phyloP scores from a whole-genome alignment of 1,140 invertebrate genomes.

The Neodiprion virginianus region DNA sequence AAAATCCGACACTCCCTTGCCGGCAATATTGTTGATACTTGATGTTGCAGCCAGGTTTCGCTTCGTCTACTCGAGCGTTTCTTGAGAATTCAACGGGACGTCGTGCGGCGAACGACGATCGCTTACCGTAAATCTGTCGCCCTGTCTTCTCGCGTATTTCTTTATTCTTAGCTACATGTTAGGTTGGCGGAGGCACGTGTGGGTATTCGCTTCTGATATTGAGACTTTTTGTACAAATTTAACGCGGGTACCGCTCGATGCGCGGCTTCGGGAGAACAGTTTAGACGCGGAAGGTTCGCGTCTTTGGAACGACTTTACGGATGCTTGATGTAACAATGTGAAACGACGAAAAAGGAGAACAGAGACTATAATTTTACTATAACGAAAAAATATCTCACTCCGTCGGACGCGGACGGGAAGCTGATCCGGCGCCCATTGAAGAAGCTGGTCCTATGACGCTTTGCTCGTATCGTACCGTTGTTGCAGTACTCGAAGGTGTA shows the following conservation, averaged over 20 bases:
- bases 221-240: not conserved
- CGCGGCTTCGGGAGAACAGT: not conserved
- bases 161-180: not conserved
- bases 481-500: not conserved
- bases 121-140: not conserved
- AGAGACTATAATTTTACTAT: not conserved
- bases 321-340: not conserved
- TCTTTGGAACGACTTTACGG: too few species aligned
- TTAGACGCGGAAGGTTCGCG: not conserved
- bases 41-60: conserved; percentile 47
- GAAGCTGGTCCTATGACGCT: not conserved
- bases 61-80: not conserved
- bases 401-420: too few species aligned
- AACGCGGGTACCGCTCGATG: not conserved
- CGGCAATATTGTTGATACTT: conserved; percentile 57
- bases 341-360: not conserved
- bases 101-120: not conserved
- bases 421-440: too few species aligned
- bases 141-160: not conserved
- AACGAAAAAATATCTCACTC: not conserved
- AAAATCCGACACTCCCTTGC: conserved; percentile 40
- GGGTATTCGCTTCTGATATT: too few species aligned
- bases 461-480: not conserved
- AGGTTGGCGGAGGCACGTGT: too few species aligned
- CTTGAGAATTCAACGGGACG: not conserved